Evolutionary conservation across 2,113 vertebrate genomes (phyloP), one percentile per base, ranked within the genome.

Genomic region (Semnornis frantzii): DNA sequence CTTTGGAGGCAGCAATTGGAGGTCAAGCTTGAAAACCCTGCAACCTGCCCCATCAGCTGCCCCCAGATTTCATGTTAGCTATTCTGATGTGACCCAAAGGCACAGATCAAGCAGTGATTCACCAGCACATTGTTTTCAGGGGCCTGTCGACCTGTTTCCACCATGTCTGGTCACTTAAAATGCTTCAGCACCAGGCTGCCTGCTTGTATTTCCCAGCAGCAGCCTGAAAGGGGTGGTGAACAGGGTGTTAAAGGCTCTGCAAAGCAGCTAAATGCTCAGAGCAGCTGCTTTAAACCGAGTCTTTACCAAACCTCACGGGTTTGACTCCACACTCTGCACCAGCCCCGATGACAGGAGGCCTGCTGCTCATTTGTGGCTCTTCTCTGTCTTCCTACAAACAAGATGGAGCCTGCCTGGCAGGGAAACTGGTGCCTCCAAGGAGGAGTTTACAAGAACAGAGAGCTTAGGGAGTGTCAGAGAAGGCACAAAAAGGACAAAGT

Each of bases 31-130:
- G 58, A 5, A 65, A 57, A 77, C 2, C 34, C 69, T 20, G 63
- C 85, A 34, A 34, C 27, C 52, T 73, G 37, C 68, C 33, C 78
- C 48, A 55, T 66, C 69, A 30, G 87, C 20, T 7, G 58, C 14
- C 46, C n/a, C n/a, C 9, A 4, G 48, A 33, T 42, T 85, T 62
- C 12, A 37, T 8, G 11, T 46, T 50, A 58, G 48, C 87, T 69
- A 48, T 72, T 92, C 72, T 44, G 30, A 9, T 14, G 8, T 5
- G 69, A 87, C 76, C 87, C 82, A 21, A 84, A 93, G 91, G 71
- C 86, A 84, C 70, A 82, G 89, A 85, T 78, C 79, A 88, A 87
- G 12, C 2, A 77, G 76, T n/a, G 14, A 92, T 89, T 91, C 66
- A 71, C 75, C 82, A 85, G 60, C 12, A 18, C 6, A 62, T 8